These are phyloP conservation scores for Sebastes wilsoni DNA, from an alignment of 2,797 vertebrate genomes.

Conservation along the genomic window DNA sequence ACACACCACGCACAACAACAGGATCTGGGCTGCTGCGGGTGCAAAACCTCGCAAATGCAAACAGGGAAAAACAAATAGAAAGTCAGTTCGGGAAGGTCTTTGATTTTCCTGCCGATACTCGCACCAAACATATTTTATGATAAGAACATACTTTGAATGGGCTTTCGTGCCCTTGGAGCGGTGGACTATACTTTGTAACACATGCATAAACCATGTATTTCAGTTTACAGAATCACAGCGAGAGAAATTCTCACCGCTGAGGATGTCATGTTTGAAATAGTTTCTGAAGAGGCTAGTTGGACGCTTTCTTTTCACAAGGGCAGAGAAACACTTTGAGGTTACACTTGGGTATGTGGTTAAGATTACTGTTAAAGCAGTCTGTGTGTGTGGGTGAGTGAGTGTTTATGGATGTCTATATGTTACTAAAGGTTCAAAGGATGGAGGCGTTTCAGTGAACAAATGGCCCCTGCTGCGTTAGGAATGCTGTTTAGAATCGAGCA, in stretches of 20 bases:
- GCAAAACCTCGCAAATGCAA: neutral
- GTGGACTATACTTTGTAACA: neutral
- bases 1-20: neutral
- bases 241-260: neutral
- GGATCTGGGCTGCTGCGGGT: neutral
- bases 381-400: neutral
- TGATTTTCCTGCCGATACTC: neutral
- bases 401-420: neutral
- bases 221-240: neutral
- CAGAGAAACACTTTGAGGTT: neutral
- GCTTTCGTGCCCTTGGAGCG: neutral
- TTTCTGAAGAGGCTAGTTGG: neutral
- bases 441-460: conserved; percentile 20
- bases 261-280: neutral
- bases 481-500: neutral
- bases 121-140: neutral
- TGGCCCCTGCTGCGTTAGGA: neutral
- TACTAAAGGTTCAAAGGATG: neutral
- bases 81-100: neutral
- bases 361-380: neutral
- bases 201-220: neutral
- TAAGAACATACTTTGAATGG: neutral
- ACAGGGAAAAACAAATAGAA: neutral
- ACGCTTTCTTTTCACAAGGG: neutral
- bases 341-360: neutral